Percentiles rank a stretch among this genome's conserved stretches.
Evolutionary conservation across 2,113 vertebrate genomes (phyloP).

Genomic region (Solea senegalensis): DNA sequence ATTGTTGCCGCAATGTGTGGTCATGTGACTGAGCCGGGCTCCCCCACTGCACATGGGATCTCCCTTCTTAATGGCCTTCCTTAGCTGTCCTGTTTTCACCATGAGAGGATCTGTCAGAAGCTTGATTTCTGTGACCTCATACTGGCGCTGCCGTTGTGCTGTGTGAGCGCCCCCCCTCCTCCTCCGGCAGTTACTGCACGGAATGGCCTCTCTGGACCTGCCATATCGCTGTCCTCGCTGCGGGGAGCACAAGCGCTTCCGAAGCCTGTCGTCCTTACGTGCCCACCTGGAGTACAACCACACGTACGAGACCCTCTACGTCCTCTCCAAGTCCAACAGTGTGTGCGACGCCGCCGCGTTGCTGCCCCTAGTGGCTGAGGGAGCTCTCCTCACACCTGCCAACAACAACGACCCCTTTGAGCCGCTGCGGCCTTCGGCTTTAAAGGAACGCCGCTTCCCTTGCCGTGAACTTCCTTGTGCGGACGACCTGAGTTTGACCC

Average conservation of each 20-base stretch:
- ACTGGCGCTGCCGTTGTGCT: constrained; percentile 63
- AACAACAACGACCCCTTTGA: constrained; percentile 89
- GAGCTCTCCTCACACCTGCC: constrained; percentile 84
- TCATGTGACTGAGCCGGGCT: constrained; percentile 54
- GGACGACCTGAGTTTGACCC: constrained; percentile 82
- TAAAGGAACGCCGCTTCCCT: constrained; percentile 87
- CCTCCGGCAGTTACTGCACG: constrained; percentile 74
- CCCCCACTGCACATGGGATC: constrained; percentile 21
- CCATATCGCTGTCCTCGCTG: constrained; percentile 98
- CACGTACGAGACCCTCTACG: constrained; percentile 98
- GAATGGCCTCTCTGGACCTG: constrained; percentile 98
- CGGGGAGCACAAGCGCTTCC: constrained; percentile 98
- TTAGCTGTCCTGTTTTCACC: constrained; percentile 42
- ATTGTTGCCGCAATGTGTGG: constrained; percentile 55
- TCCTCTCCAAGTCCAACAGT: constrained; percentile 98
- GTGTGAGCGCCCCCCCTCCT: constrained; percentile 69
- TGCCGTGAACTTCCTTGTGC: constrained; percentile 82
- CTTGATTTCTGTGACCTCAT: constrained; percentile 57
- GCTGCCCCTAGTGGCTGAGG: constrained; percentile 89
- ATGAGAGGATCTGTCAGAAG: constrained; percentile 73
- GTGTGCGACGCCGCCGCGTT: constrained; percentile 92
- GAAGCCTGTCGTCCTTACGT: constrained; percentile 94
- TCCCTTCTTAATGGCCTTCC: constrained; percentile 15
- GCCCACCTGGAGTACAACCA: constrained; percentile 99
- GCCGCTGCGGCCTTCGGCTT: constrained; percentile 87